phyloP scores from a whole-genome alignment of 2,888 invertebrate species.

The Cartodere bifasciata region DNA sequence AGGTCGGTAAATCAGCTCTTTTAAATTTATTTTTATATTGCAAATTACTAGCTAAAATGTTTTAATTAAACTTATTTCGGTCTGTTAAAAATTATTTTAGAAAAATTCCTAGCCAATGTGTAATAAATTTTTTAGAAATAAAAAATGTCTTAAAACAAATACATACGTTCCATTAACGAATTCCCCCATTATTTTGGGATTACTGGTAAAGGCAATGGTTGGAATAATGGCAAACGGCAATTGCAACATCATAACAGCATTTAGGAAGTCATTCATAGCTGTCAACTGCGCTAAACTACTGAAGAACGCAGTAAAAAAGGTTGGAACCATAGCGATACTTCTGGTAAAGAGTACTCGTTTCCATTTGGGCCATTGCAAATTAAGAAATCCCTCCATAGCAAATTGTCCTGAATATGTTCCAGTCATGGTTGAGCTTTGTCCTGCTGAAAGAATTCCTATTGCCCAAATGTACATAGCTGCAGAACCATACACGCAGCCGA shows the following conservation, averaged over 20 bases:
- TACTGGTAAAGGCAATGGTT: constrained; percentile 73
- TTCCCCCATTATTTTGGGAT: constrained; percentile 64
- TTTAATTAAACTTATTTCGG: too few relatives aligned
- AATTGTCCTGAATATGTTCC: constrained; percentile 76
- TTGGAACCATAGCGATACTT: constrained; percentile 66
- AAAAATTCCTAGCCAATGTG: too few relatives aligned
- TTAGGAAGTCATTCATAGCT: constrained; percentile 70
- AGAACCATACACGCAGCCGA: constrained; percentile 62
- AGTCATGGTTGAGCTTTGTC: constrained; percentile 74
- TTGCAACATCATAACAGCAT: constrained; percentile 78
- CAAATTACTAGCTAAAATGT: too few relatives aligned
- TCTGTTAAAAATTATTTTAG: too few relatives aligned
- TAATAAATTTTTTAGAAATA: too few relatives aligned
- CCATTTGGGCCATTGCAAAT: constrained; percentile 75
- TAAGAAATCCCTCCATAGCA: constrained; percentile 81
- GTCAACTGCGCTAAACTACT: constrained; percentile 55
- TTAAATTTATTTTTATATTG: too few relatives aligned
- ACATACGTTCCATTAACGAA: constrained; percentile 67
- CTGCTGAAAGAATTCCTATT: constrained; percentile 65
- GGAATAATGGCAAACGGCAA: constrained; percentile 78
- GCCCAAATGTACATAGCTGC: constrained; percentile 75
- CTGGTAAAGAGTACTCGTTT: constrained; percentile 74
- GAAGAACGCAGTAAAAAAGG: constrained; percentile 55
- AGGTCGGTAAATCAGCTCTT: too few relatives aligned
- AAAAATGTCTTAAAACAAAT: too few relatives aligned